Conservation (phyloP, 2,888 invertebrate genomes). For the Neria commutata region DNA sequence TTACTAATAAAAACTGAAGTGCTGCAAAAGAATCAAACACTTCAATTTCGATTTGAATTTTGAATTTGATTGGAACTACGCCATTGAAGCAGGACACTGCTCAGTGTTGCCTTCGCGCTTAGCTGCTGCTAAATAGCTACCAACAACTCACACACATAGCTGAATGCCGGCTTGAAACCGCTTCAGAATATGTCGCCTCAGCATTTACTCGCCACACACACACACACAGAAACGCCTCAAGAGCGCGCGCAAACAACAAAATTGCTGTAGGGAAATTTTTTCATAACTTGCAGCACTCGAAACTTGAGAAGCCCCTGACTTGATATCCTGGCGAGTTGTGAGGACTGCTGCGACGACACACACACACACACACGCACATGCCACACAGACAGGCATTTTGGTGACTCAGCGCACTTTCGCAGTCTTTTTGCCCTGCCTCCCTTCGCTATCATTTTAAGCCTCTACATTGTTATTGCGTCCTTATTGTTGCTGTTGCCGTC, state of each 20-base stretch:
- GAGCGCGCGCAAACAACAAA: background rate
- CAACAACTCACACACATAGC: too few relatives aligned
- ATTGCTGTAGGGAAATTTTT: background rate
- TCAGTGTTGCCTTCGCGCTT: too few relatives aligned
- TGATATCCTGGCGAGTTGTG: constrained; percentile 2
- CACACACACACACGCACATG: background rate
- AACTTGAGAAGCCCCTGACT: background rate
- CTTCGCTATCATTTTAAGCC: background rate
- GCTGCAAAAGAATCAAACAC: too few relatives aligned
- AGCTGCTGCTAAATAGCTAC: too few relatives aligned
- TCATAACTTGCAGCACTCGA: background rate
- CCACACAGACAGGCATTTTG: background rate
- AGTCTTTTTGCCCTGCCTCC: background rate
- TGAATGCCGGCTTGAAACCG: too few relatives aligned
- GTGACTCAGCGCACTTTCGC: background rate
- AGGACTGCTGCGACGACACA: background rate
- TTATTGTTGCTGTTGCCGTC: background rate
- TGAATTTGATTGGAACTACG: background rate
- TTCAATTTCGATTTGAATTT: too few relatives aligned
- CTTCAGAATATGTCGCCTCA: too few relatives aligned
- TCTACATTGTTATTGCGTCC: background rate
- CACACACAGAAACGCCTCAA: constrained; percentile 6
- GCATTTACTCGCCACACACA: too few relatives aligned
- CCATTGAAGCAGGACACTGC: too few relatives aligned
- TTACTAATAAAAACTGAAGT: too few relatives aligned